Base-by-base conservation (phyloP, 2,888 invertebrate genomes). In the Lochmaea capreae region DNA sequence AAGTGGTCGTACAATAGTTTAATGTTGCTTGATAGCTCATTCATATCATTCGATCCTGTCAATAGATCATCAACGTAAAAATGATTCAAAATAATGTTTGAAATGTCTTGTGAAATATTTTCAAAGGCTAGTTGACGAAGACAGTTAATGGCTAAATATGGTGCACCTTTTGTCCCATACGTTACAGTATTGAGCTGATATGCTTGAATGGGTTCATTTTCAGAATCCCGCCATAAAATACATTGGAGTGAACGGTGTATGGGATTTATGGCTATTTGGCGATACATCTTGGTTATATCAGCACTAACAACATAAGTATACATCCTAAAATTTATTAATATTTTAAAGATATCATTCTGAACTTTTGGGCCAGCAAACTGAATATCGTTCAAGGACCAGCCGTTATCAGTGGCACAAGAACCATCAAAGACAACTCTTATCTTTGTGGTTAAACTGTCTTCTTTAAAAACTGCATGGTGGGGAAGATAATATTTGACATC, bases 251-350 rank as follows among this genome's bases (percentile, higher is more conserved):
- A 8, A 33, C 33, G 33, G 8, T 33, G 33, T 33, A 8, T 33
- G 33, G 33, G 33, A 33, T 33, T 33, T 33, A 33, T 33, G 33
- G 33, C 8, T 33, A 73, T 42, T 18, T 73, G 65, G 9, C 68
- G n/a, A 49, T 73, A 73, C 72, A 67, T 73, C 57, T 67, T 73
- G 1, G 49, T 54, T 9, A 73, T 63, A n/a, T 65, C 72, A 4
- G 72, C 68, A 14, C 66, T 68, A 12, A 73, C 68, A n/a, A 68
- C 73, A 33, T 26, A 26, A 26, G 26, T 26, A 26, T 26, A 33
- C 9, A 58, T 5, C 33, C 67, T 22, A 49, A 67, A 67, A 33
- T 66, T 43, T 9, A 67, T 22, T 22, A 67, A 14, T 57, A 72
- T 67, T 10, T 66, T 14, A 59, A 61, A 61, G 9, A 72, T 66